Conservation (phyloP, 2,888 invertebrate species). For the Watsonalla cultraria region DNA sequence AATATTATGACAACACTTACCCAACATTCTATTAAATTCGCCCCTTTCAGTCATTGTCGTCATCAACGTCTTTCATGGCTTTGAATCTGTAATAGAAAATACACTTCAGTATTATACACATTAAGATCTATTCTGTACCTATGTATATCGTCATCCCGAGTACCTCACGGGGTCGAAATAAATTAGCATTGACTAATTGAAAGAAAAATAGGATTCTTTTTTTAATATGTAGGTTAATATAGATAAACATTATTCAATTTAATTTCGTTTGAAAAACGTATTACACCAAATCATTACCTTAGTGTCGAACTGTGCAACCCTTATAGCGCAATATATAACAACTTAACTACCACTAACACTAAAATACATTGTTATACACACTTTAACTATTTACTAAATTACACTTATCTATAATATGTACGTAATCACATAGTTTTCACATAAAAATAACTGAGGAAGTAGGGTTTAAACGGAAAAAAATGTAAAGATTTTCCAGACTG, state of each 20-base stretch:
- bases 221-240: too few relatives aligned
- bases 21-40: slow-evolving; percentile 71
- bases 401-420: slow-evolving; percentile 22
- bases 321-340: slow-evolving; percentile 32
- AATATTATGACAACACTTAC: slow-evolving; percentile 39
- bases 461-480: slow-evolving; percentile 43
- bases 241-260: too few relatives aligned
- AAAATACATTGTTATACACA: slow-evolving; percentile 36
- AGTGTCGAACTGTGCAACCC: slow-evolving; percentile 36
- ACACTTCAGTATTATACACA: neutral
- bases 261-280: neutral
- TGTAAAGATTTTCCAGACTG: slow-evolving; percentile 65
- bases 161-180: too few relatives aligned
- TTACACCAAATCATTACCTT: slow-evolving; percentile 35
- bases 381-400: slow-evolving; percentile 27
- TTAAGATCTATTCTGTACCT: too few relatives aligned
- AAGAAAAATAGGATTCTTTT: too few relatives aligned
- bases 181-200: too few relatives aligned
- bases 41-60: slow-evolving; percentile 72
- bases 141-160: too few relatives aligned
- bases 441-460: slow-evolving; percentile 37
- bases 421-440: slow-evolving; percentile 47
- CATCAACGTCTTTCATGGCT: slow-evolving; percentile 62
- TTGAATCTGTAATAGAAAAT: slow-evolving; percentile 33
- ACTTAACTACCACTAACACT: slow-evolving; percentile 57